Base-by-base conservation (phyloP, 2,888 invertebrate genomes). In the Argyresthia albistria region DNA sequence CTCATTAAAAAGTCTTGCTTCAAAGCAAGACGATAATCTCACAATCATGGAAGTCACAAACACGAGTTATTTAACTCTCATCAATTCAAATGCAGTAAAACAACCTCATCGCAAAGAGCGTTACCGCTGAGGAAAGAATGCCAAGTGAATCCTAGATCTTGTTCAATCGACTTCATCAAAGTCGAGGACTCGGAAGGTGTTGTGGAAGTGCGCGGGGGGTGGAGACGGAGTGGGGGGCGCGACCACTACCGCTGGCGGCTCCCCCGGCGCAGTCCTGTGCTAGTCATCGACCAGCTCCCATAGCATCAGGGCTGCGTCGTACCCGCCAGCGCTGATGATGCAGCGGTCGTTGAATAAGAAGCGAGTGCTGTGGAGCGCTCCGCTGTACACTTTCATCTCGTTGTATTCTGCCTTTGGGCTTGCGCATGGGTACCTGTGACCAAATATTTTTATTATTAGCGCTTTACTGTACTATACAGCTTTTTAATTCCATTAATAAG, bases 311-410 rank as follows among this genome's bases (percentile, higher is more conserved):
- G 95, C 93, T 35, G 96, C 96, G 71, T 97, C 97, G 58, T 92
- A 91, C 37, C 97, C 97, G 3, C 97, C 97, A 9, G 95, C 93
- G 14, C 94, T 94, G 52, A 96, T 92, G 56, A 97, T 86, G 66
- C 93, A 94, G 53, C 94, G 91, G 76, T 97, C 96, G 69, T 96
- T 96, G 82, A 92, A 95, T 14, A 96, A 88, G 82, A 97, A 97
- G 46, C 95, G 90, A 0, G 93, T 92, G 55, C 92, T 91, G 42
- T 94, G 93, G 50, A 97, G 89, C 62, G 93, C 90, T 36, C 94
- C 94, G 42, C 95, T 95, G 88, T 97, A 97, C 0, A 94, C 93
- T 76, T 97, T 97, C 61, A 93, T 92, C 79, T 95, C 95, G 65
- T 94, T 93, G 83, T 95, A 97, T 69, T 96, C 96, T 0, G 95